A percentile compares a stretch with the other conserved stretches of the same genome.
Conservation (phyloP, 2,113 vertebrate genomes). For the Emydocephalus ijimae region DNA sequence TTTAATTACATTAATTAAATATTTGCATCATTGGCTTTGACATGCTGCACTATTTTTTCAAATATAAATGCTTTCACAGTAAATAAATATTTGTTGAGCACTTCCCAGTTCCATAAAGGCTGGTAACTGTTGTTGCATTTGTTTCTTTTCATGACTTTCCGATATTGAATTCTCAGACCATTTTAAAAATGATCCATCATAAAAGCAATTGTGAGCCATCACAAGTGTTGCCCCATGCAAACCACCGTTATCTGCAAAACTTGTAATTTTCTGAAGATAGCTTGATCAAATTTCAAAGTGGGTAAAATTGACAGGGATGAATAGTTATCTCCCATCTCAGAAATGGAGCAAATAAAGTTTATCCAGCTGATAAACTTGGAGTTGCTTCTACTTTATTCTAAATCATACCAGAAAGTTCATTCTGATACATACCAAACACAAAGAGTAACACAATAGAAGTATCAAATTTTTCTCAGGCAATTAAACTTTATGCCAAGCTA, state of each 20-base stretch:
- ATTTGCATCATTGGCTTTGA: background rate
- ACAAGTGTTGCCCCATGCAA: slow-evolving; percentile 17
- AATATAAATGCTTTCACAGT: background rate
- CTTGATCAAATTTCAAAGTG: background rate
- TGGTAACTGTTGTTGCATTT: slow-evolving; percentile 35
- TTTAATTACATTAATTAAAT: background rate
- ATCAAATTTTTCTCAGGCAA: slow-evolving; percentile 68
- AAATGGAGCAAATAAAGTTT: slow-evolving; percentile 4
- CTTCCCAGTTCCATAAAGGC: slow-evolving; percentile 36
- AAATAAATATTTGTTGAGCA: slow-evolving; percentile 27
- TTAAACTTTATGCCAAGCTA: slow-evolving; percentile 71
- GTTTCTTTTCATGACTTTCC: slow-evolving; percentile 42
- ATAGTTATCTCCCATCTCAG: background rate
- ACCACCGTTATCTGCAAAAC: background rate
- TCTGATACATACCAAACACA: slow-evolving; percentile 52
- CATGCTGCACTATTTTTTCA: background rate
- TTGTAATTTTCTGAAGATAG: background rate
- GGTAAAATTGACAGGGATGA: background rate
- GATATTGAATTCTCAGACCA: slow-evolving; percentile 34
- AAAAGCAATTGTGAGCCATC: slow-evolving; percentile 41
- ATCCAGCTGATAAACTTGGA: slow-evolving; percentile 27
- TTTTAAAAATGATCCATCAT: slow-evolving; percentile 20
- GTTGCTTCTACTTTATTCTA: slow-evolving; percentile 1
- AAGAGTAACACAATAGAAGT: slow-evolving; percentile 56
- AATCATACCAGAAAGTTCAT: slow-evolving; percentile 31